Percentiles rank a stretch among this genome's conserved stretches.
These are phyloP conservation scores for Ommatoiulus sabulosus DNA, from an alignment of 2,888 invertebrate species.

Conservation along the genomic window DNA sequence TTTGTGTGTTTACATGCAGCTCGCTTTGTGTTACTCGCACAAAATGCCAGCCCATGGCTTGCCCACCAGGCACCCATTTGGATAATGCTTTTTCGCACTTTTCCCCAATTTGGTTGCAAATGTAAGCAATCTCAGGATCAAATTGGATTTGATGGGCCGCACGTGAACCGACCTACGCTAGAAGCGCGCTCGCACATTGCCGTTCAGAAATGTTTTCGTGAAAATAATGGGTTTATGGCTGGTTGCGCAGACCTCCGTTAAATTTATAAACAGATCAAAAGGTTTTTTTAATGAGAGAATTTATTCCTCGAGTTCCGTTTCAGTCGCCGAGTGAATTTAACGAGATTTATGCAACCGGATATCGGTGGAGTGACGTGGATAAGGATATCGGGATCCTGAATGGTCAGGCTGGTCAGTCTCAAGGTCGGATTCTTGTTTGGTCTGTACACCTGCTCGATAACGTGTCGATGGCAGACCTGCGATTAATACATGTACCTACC, in stretches of 20 bases:
- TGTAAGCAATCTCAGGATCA: not conserved
- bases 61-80: conserved; percentile 18
- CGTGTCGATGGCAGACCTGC: too few relatives aligned
- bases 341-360: not conserved
- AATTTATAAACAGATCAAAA: not conserved
- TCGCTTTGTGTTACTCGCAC: not conserved
- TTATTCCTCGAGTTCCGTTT: not conserved
- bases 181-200: not conserved
- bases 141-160: not conserved
- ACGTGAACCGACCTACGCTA: not conserved
- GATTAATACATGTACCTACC: not conserved
- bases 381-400: not conserved
- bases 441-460: too few relatives aligned
- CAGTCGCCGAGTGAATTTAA: not conserved
- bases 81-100: not conserved
- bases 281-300: not conserved
- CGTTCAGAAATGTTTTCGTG: not conserved
- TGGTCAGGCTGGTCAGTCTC: not conserved
- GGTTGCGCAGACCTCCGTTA: not conserved
- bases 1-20: conserved; percentile 32
- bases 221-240: not conserved
- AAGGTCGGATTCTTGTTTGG: not conserved
- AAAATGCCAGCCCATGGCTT: not conserved
- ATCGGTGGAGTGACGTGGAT: not conserved
- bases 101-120: not conserved